These are phyloP conservation scores for Trichomalopsis sarcophagae DNA, from an alignment of 1,140 invertebrate genomes.

Conservation along the genomic window DNA sequence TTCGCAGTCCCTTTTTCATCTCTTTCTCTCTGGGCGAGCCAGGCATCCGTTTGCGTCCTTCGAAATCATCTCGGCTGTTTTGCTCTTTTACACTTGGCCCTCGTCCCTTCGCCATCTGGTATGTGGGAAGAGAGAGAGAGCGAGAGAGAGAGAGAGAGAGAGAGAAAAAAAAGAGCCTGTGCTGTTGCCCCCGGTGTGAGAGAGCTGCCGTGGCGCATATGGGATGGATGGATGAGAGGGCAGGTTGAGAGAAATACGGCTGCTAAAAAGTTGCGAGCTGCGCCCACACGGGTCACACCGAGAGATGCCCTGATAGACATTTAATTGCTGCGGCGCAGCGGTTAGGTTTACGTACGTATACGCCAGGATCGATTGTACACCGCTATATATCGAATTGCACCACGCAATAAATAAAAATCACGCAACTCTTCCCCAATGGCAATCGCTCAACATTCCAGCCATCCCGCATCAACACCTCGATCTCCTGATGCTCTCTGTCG, in stretches of 20 bases:
- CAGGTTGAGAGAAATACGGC: background rate
- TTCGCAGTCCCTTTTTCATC: slow-evolving; percentile 4
- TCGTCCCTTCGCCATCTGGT: slow-evolving; percentile 38
- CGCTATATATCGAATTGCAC: too few species aligned
- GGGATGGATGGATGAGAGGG: background rate
- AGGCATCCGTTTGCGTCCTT: slow-evolving; percentile 13
- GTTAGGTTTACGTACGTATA: too few species aligned
- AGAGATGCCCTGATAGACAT: too few species aligned
- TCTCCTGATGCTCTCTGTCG: background rate
- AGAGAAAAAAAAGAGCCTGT: background rate
- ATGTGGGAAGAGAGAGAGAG: slow-evolving; percentile 24
- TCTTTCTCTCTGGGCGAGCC: background rate
- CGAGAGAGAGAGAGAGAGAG: slow-evolving; percentile 26
- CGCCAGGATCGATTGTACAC: too few species aligned
- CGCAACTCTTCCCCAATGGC: too few species aligned
- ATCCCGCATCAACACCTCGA: background rate
- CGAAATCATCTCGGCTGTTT: slow-evolving; percentile 38
- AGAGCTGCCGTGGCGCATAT: background rate
- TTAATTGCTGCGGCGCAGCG: too few species aligned
- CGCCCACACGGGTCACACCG: too few species aligned
- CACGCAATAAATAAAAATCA: too few species aligned
- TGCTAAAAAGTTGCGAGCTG: too few species aligned
- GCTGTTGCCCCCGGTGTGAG: background rate
- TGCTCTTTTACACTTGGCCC: slow-evolving; percentile 35
- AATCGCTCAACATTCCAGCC: too few species aligned